A percentile compares a stretch with the other conserved stretches of the same genome.
Evolutionary conservation across 2,797 vertebrate genomes (phyloP).

Genomic region (Rhabdomys pumilio): DNA sequence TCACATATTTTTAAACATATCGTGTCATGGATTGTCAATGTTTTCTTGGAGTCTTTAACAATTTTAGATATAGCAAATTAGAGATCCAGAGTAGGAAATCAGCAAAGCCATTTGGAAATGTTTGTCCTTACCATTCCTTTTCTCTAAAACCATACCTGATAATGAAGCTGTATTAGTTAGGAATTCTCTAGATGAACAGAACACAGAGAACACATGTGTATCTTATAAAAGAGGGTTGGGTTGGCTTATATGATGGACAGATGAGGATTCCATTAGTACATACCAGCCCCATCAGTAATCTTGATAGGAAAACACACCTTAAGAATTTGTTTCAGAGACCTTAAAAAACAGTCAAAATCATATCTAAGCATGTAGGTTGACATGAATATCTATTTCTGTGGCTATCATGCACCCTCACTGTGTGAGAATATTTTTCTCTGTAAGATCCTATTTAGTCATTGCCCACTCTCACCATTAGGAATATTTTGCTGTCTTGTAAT

Average conservation of each 20-base stretch:
- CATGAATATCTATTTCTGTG: not conserved
- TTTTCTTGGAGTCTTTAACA: not conserved
- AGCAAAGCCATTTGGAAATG: not conserved
- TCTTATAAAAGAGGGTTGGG: not conserved
- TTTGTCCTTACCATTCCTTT: not conserved
- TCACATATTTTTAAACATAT: not conserved
- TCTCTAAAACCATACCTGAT: not conserved
- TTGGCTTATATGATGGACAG: not conserved
- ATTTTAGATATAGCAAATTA: not conserved
- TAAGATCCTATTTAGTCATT: not conserved
- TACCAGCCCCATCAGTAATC: not conserved
- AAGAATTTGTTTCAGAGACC: not conserved
- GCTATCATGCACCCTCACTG: not conserved
- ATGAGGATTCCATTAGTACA: not conserved
- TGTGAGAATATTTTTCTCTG: not conserved
- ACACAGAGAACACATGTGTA: not conserved
- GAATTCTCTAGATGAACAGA: not conserved
- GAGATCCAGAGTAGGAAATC: not conserved
- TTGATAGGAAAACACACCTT: not conserved
- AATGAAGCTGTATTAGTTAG: not conserved
- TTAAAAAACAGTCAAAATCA: not conserved
- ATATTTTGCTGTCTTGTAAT: not conserved
- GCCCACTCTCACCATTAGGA: not conserved
- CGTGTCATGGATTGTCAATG: not conserved
- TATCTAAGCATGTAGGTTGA: not conserved